Conservation (phyloP, 1,140 invertebrate species). For the Diachasma alloeum region DNA sequence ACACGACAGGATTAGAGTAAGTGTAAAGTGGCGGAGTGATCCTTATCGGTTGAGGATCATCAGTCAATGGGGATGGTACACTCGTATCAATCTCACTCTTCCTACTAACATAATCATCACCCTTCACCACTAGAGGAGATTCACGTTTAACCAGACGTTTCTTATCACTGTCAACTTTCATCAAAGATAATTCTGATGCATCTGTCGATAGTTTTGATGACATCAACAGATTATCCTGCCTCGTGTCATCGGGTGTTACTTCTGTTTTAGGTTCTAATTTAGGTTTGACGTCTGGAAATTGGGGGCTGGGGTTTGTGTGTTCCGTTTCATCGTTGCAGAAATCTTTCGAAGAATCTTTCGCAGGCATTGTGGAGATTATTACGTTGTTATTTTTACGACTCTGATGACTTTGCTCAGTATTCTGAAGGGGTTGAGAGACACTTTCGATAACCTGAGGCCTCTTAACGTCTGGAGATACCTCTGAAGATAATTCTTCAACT, state of each 20-base stretch:
- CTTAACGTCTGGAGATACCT: background rate
- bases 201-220: background rate
- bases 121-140: background rate
- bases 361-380: background rate
- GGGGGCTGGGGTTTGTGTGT: background rate
- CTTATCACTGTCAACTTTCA: background rate
- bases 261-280: slow-evolving; percentile 47
- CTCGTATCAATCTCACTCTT: slow-evolving; percentile 39
- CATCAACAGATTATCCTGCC: slow-evolving; percentile 39
- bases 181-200: background rate
- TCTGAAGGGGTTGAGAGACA: background rate
- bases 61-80: slow-evolving; percentile 63
- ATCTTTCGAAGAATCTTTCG: background rate
- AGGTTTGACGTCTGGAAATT: slow-evolving; percentile 9
- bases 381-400: background rate
- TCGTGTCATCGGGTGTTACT: slow-evolving; percentile 56
- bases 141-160: background rate
- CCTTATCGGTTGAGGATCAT: slow-evolving; percentile 75
- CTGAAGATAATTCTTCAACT: background rate
- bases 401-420: background rate
- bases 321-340: background rate
- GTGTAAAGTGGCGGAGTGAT: slow-evolving; percentile 78
- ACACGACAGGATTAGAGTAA: slow-evolving; percentile 75
- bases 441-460: background rate
- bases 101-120: background rate